These are phyloP conservation scores for Mesocentrotus franciscanus DNA, from an alignment of 53 echinoderm and acorn worm species.

Conservation along the genomic window DNA sequence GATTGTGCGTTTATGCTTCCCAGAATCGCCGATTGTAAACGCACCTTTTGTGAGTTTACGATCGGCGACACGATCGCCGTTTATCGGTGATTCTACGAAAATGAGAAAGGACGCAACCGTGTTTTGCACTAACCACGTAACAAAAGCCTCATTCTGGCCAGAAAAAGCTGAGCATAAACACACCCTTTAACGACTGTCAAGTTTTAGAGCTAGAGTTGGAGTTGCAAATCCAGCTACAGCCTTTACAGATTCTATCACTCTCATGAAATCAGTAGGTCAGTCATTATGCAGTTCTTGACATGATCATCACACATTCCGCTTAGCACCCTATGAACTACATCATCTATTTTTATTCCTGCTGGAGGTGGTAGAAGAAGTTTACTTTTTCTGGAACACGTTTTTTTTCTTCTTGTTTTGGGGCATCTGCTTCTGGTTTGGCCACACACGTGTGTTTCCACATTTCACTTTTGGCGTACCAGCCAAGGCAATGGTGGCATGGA, in stretches of 20 bases:
- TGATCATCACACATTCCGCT: not conserved
- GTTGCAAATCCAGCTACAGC: constrained; percentile 66
- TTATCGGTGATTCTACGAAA: too few relatives aligned
- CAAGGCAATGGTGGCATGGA: constrained; percentile 68
- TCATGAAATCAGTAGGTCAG: constrained; percentile 6
- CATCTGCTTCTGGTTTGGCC: not conserved
- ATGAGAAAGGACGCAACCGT: too few relatives aligned
- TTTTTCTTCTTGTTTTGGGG: not conserved
- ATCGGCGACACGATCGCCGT: too few relatives aligned
- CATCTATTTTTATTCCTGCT: not conserved
- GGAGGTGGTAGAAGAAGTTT: constrained; percentile 12
- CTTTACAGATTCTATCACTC: constrained; percentile 50
- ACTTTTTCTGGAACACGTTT: not conserved
- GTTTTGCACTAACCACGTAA: too few relatives aligned
- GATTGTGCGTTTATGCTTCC: too few relatives aligned
- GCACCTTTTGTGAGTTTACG: too few relatives aligned
- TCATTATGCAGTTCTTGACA: not conserved
- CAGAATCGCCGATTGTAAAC: too few relatives aligned
- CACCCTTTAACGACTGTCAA: constrained; percentile 63
- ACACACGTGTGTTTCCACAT: constrained; percentile 74
- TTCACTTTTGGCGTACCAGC: constrained; percentile 44
- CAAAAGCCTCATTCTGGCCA: too few relatives aligned
- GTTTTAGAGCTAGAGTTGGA: constrained; percentile 61
- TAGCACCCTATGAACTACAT: not conserved
- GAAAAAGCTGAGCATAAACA: too few relatives aligned